These are phyloP conservation scores for Amniataba percoides DNA, from an alignment of 2,797 vertebrate species.

Conservation along the genomic window DNA sequence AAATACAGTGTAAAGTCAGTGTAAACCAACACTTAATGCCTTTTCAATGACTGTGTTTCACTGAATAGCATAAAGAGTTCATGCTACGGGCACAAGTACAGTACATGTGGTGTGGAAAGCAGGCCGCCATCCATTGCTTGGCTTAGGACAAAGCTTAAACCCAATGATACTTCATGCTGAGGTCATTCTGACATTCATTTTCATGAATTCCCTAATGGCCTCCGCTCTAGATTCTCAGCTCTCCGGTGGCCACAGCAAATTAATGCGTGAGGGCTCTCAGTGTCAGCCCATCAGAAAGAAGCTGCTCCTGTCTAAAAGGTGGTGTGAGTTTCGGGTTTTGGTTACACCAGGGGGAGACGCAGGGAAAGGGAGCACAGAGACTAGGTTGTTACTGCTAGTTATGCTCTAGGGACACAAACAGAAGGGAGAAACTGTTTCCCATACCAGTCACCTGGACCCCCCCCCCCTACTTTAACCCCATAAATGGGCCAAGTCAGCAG, in stretches of 20 bases:
- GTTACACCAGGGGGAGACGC: conserved; percentile 66
- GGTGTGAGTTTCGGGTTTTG: conserved; percentile 74
- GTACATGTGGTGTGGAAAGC: conserved; percentile 42
- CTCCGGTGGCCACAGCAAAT: conserved; percentile 77
- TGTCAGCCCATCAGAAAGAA: conserved; percentile 64
- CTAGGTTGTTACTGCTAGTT: conserved; percentile 48
- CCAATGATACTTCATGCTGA: conserved; percentile 57
- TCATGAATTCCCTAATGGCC: conserved; percentile 73
- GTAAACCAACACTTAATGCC: conserved; percentile 20
- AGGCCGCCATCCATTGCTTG: conserved; percentile 41
- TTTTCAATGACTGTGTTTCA: conserved; percentile 24
- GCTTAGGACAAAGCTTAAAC: conserved; percentile 65
- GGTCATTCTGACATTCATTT: conserved; percentile 81
- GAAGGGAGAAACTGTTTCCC: conserved; percentile 37
- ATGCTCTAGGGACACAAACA: conserved; percentile 46
- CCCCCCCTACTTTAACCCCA: conserved; percentile 21
- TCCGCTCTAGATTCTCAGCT: conserved; percentile 75
- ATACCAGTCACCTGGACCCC: conserved; percentile 32
- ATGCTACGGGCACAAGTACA: conserved; percentile 28
- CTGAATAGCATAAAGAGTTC: conserved; percentile 34
- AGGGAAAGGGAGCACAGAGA: conserved; percentile 49
- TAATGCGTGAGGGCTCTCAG: conserved; percentile 65
- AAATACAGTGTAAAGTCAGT: neutral
- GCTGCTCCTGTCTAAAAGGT: conserved; percentile 62
- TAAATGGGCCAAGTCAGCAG: conserved; percentile 28